Percentiles rank a stretch among this genome's conserved stretches.
Evolutionary conservation across 2,888 invertebrate genomes (phyloP).

Genomic region (Ceratothoa steindachneri): DNA sequence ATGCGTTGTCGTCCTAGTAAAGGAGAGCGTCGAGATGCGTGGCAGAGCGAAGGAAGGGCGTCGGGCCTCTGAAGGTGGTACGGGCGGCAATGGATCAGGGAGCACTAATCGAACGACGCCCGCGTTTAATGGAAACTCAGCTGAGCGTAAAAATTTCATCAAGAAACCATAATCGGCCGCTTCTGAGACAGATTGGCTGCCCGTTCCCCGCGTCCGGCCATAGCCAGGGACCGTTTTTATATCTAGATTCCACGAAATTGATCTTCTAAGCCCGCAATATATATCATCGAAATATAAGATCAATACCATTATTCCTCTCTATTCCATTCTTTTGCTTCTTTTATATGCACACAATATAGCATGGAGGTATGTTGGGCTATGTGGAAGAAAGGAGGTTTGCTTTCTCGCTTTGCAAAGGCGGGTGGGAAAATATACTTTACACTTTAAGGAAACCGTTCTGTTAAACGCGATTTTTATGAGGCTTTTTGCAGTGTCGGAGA

Average conservation of each 20-base stretch:
- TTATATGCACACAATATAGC: too few species aligned
- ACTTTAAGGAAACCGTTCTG: too few species aligned
- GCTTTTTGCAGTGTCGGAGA: too few species aligned
- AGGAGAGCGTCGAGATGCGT: neutral
- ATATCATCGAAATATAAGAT: neutral
- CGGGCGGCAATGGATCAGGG: constrained; percentile 35
- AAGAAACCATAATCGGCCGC: constrained; percentile 48
- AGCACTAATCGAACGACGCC: constrained; percentile 47
- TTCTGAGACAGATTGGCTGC: constrained; percentile 47
- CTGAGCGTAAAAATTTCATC: constrained; percentile 48
- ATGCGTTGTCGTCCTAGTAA: too few species aligned
- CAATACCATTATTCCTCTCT: neutral
- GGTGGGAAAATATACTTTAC: too few species aligned
- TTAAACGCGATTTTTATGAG: too few species aligned
- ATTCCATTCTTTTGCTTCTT: neutral
- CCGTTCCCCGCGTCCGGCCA: constrained; percentile 7
- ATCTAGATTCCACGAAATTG: neutral
- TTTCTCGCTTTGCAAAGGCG: too few species aligned
- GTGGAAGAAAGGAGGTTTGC: too few species aligned
- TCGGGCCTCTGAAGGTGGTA: constrained; percentile 9
- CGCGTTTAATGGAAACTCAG: constrained; percentile 47
- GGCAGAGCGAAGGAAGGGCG: neutral
- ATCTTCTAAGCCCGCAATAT: neutral
- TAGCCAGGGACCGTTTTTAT: neutral
- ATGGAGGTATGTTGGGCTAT: too few species aligned